Evolutionary conservation across 2,797 vertebrate genomes (phyloP), one percentile per base, ranked within the genome.

Genomic region (Lagocephalus sceleratus): DNA sequence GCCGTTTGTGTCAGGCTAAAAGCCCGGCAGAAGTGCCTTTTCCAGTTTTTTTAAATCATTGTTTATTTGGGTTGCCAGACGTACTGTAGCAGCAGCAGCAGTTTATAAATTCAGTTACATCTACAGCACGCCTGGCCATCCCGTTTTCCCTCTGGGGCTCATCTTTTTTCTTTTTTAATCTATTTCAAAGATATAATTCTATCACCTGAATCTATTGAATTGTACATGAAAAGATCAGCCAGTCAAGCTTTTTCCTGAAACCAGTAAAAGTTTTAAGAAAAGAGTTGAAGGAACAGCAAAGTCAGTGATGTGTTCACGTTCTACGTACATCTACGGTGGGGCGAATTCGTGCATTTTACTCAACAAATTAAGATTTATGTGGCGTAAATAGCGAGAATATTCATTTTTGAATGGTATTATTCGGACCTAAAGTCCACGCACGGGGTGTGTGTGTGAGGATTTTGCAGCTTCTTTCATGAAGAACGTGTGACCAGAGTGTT

Each of bases 81-180:
- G 29, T 29, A 49, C 22, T 25, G 43, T 48, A 20, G n/a, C 29
- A 19, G 29, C 29, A 19, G 29, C 12, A 53, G 20, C 21, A 9
- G 16, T 52, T 47, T 42, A 48, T 32, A 19, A 48, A 17, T 16
- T 12, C 16, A 48, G 19, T 39, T 39, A 7, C n/a, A 50, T 51
- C 29, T 40, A 2, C 16, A 40, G 25, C 12, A 14, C 2, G 26
- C 26, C 41, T 50, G 16, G 17, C 22, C 1, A 32, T 40, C 10
- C 25, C 32, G 11, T 21, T 8, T 11, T 16, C 20, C 20, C 26
- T 44, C 16, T 39, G 40, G 3, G 14, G 20, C 6, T 47, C 9
- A 4, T 20, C 10, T 22, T 44, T 20, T 29, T 19, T 0, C 10
- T 42, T 38, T 12, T 35, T 35, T 35, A 14, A n/a, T n/a, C n/a